Base-by-base conservation (phyloP, 2,888 invertebrate species). In the Agonum fuliginosum region DNA sequence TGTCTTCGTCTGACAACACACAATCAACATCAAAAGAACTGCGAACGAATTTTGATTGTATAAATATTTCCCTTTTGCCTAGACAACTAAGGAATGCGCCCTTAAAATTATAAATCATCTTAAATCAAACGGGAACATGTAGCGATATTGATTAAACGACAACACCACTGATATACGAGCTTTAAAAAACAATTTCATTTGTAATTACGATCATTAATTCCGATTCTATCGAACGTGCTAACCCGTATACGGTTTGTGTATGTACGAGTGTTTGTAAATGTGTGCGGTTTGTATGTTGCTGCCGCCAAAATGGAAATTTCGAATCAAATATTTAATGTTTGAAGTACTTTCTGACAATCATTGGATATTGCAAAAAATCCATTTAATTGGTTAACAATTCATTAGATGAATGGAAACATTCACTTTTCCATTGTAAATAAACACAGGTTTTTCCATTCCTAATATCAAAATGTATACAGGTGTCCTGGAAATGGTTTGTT, bases 141-240 rank as follows among this genome's bases (percentile, higher is more conserved):
- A 58, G n/a, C 8, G 43, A 27, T 76, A 76, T 76, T 51, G 76
- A 76, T 76, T 76, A 51, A 30, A 76, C 51, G 69, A 37, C 76
- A 76, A 43, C 62, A 30, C 41, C 76, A 51, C 76, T 51, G 76
- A 76, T 69, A 69, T 51, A 76, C 76, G 76, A 54, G 43, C 34
- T 76, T 67, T 69, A 76, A 67, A 76, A 76, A 69, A 76, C 76
- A 76, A 76, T 76, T 76, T 76, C 69, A 76, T 76, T 76, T 76
- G 69, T 69, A 76, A 76, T 76, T 76, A 76, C 76, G 22, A 37
- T 51, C 76, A 76, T 76, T 69, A 76, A 76, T 76, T 76, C 69
- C 46, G 65, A 46, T 75, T 46, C 20, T 54, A 54, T 54, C 54
- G 54, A 54, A 54, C 54, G 54, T 24, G 24, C 22, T 54, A 54